Evolutionary conservation across 2,888 invertebrate species (phyloP), one percentile per base, ranked within the genome.

Genomic region (Scrobipalpa atriplicella): DNA sequence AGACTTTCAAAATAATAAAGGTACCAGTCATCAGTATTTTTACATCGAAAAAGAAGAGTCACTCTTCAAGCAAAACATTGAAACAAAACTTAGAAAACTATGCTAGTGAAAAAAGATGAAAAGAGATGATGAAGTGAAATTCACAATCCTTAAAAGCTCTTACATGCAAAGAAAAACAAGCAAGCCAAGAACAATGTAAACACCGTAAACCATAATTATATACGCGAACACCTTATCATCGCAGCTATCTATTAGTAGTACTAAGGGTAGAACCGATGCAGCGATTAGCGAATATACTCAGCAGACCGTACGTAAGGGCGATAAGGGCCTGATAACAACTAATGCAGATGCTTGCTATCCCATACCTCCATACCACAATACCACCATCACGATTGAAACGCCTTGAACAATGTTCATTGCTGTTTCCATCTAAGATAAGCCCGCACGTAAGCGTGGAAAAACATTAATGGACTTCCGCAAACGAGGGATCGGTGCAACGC

Each of bases 271-370:
- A 51, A 52, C 36, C 64, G 64, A 64, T 64, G 64, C 41, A 56
- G 41, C 84, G 89, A 92, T 90, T 90, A 89, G 86, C 85, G 78
- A 85, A 81, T 80, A 79, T 79, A 84, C 82, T 84, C 79, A 73
- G 75, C 80, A 77, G 81, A 79, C 87, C 89, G 84, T 83, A 82
- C 70, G 75, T 73, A 65, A 70, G 69, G 74, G 69, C 66, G 80
- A 80, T 81, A 78, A 79, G 73, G 54, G 54, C 18, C 67, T 68
- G 80, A 81, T 80, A 80, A 70, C 72, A 74, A 77, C 73, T 83
- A 85, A 85, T 78, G 79, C 79, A 78, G 75, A 74, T 73, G 72
- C 71, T 64, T 41, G 56, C 64, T 19, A 56, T 64, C 64, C 56
- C 64, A 64, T 64, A 51, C 72, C 69, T 67, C 70, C 66, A 66